Base-by-base conservation (phyloP, 2,888 invertebrate species). In the Muschampia plurimacula region DNA sequence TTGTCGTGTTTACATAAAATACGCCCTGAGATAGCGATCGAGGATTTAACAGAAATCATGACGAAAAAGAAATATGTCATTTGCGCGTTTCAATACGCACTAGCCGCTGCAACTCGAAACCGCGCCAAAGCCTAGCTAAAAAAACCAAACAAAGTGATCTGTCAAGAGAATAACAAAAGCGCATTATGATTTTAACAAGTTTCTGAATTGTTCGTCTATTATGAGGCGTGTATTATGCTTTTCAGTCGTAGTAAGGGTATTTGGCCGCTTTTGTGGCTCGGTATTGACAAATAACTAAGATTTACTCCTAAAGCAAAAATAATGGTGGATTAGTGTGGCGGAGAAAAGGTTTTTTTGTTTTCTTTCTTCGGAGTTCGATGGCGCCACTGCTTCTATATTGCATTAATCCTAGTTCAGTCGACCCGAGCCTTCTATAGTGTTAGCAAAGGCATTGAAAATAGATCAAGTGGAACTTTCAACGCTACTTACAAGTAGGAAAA, bases 201-300 rank as follows among this genome's bases (percentile, higher is more conserved):
- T 89, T 88, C 86, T 85, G 89, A 92, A 94, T 94, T 90, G 93
- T 88, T 89, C 78, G 81, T 84, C 86, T 92, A 93, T 93, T 93
- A 92, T 90, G 89, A 89, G 91, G 92, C 90, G 93, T 91, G 92
- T 90, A 93, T 93, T 93, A 92, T 92, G 87, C 89, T 82, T 89
- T 92, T 89, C 87, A 86, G 80, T 86, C 84, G 91, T 88, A 89
- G 90, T 92, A 88, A 89, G 87, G 91, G 93, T 93, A 93, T 93
- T 94, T 93, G 92, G 91, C 84, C 84, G 89, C 91, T 89, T 89
- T 94, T 94, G 93, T 94, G 93, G 93, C 89, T 86, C 88, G 75
- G 89, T 94, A 94, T 94, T 93, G 94, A 94, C 94, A 94, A 94
- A 94, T 94, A 94, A 92, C 89, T 89, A 89, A 90, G 92, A 91